A percentile compares a stretch with the other conserved stretches of the same genome.
These are phyloP conservation scores for Cephalopachus bancanus DNA, from an alignment of 2,797 vertebrate genomes.

Conservation along the genomic window DNA sequence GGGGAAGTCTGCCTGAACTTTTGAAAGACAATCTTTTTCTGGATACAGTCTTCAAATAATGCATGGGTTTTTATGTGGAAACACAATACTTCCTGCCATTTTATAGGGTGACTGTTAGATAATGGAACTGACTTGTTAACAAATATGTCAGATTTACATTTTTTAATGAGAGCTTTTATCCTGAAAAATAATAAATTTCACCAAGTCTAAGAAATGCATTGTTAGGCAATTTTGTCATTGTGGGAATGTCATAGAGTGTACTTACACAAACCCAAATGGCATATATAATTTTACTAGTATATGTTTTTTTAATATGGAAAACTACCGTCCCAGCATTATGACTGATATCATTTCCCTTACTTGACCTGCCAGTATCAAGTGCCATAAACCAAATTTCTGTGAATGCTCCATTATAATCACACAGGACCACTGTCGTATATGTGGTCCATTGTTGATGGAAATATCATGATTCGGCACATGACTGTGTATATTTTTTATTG, in stretches of 20 bases:
- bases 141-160: slow-evolving; percentile 30
- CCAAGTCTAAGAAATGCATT: neutral
- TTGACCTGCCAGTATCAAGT: neutral
- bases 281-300: neutral
- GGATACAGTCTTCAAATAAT: slow-evolving; percentile 20
- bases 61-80: slow-evolving; percentile 32
- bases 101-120: slow-evolving; percentile 22
- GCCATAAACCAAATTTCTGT: neutral
- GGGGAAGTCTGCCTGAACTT: neutral
- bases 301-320: neutral
- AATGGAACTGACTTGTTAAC: slow-evolving; percentile 42
- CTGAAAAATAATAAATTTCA: slow-evolving; percentile 33
- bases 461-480: neutral
- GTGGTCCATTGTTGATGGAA: neutral
- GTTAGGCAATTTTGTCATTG: neutral
- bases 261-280: neutral
- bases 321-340: neutral
- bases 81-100: slow-evolving; percentile 41
- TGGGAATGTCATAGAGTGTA: neutral
- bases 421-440: too few relatives aligned
- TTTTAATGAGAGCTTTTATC: slow-evolving; percentile 48
- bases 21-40: slow-evolving; percentile 24
- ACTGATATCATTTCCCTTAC: neutral
- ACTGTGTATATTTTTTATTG: neutral
- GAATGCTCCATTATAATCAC: neutral